These are phyloP conservation scores for Onychorhynchus coronatus DNA, from an alignment of 2,113 vertebrate species.

Conservation along the genomic window DNA sequence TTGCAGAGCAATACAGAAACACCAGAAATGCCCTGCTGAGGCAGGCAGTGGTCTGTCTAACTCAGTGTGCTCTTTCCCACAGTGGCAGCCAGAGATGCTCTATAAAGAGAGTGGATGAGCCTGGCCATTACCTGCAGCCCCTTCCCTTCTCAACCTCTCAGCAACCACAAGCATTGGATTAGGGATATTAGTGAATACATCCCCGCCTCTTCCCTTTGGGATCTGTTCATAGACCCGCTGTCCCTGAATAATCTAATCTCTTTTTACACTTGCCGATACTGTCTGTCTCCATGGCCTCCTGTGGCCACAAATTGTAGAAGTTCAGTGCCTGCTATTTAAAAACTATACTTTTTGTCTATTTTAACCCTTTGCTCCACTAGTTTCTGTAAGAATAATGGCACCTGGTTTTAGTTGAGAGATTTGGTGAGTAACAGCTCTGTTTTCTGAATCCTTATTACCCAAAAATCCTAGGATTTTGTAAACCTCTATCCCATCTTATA, in stretches of 20 bases:
- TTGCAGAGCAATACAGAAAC: neutral
- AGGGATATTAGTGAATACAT: neutral
- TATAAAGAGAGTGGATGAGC: neutral
- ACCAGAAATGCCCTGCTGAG: neutral
- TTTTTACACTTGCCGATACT: neutral
- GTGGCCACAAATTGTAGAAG: neutral
- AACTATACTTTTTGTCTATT: neutral
- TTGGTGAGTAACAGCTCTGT: neutral
- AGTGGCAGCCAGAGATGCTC: neutral
- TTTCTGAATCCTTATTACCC: neutral
- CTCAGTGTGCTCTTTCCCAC: neutral
- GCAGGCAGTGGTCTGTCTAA: neutral
- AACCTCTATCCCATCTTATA: neutral
- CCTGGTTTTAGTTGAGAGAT: neutral
- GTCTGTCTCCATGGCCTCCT: neutral
- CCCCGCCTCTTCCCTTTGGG: neutral
- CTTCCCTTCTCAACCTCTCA: neutral
- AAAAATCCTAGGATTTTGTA: neutral
- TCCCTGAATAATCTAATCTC: neutral
- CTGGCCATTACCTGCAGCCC: neutral
- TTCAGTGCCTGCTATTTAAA: neutral
- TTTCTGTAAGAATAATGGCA: neutral
- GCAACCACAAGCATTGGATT: neutral
- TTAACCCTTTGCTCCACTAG: neutral
- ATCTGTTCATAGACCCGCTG: neutral